Evolutionary conservation across 2,888 invertebrate species (phyloP), one percentile per base, ranked within the genome.

Genomic region (Drosophila prolongata): DNA sequence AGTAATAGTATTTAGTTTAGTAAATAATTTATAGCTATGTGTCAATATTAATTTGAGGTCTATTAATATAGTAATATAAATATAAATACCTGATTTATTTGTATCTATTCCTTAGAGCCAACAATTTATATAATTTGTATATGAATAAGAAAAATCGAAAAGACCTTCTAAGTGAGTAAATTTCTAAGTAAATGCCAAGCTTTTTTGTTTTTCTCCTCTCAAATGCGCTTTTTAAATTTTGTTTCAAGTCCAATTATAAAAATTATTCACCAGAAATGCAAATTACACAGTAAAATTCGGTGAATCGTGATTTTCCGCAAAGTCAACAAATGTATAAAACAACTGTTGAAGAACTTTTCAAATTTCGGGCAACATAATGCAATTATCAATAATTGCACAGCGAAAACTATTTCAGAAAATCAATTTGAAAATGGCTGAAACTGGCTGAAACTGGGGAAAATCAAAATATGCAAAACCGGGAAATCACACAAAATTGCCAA

Each of bases 381-480:
- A 61, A 44, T 61, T 44, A 46, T 24, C 34, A 61, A 38, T 34
- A 47, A 40, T 62, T 62, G 62, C 62, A 16, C 14, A 14, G 40
- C 10, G 13, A 24, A 56, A 43, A 35, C 38, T 35, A 11, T 10
- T 14, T 47, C 30, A 43, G 16, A 34, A 53, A 66, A 46, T 46
- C 13, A 35, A 34, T 61, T 62, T 24, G n/a, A 40, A 47, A 42
- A 6, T 38, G 6, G 40, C 14, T 42, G 58, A 56, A 56, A 59
- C 46, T 38, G 2, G 14, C 14, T 42, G 58, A 56, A 56, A 59
- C 46, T 38, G 2, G 14, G 37, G 35, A 62, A 66, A 34, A 13
- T 53, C 40, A 62, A 66, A 34, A 19, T 53, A 46, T 19, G 34
- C 34, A 13, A 64, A 66, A 42, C 10, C 35, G 68, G 66, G 66